These are phyloP conservation scores for Nerophis ophidion DNA, from an alignment of 2,113 vertebrate species.

Conservation along the genomic window DNA sequence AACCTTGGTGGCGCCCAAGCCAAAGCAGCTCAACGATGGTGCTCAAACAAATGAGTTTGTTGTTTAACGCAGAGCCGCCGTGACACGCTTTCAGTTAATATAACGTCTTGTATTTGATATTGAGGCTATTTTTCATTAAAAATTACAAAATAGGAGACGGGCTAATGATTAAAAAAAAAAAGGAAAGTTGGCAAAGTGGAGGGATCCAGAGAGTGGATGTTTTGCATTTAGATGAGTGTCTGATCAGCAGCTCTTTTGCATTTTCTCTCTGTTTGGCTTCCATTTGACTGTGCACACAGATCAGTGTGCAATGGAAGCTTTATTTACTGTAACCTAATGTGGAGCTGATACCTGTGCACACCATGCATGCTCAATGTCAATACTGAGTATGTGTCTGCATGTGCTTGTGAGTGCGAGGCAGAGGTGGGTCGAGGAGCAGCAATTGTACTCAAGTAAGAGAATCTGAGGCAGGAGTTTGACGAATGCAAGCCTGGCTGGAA, in stretches of 20 bases:
- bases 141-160: no score
- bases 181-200: no score
- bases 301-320: conserved; percentile 1
- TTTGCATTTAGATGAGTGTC: not conserved
- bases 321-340: conserved; percentile 3
- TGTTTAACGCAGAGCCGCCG: not conserved
- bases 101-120: no score
- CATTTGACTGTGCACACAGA: conserved; percentile 8
- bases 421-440: no score
- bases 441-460: no score
- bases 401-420: not conserved
- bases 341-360: not conserved
- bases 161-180: no score
- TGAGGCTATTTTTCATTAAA: no score
- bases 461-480: no score
- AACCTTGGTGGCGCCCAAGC: conserved; percentile 26
- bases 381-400: not conserved
- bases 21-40: not conserved
- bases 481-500: no score
- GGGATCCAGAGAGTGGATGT: not conserved
- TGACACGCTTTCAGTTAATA: not conserved
- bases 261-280: conserved; percentile 2
- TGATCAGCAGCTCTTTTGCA: conserved; percentile 6
- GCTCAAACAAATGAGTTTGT: not conserved
- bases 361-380: conserved; percentile 3